Evolutionary conservation across 1,140 invertebrate genomes (phyloP).

Genomic region (Idris sp.): DNA sequence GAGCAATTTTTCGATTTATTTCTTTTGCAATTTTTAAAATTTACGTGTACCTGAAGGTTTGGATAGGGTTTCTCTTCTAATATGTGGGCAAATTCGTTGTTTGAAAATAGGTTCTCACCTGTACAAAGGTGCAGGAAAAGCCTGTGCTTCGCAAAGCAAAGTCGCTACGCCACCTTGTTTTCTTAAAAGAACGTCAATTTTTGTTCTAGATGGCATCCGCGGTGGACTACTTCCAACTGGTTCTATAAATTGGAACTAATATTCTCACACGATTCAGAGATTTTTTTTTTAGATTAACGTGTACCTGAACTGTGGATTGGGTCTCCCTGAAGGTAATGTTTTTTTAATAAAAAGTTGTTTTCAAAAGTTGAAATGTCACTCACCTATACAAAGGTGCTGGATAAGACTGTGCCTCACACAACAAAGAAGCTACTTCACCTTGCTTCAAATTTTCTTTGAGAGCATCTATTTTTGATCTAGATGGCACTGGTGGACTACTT

Average conservation of each 20-base stretch:
- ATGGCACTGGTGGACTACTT: slow-evolving; percentile 78
- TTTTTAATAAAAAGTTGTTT: too few species aligned
- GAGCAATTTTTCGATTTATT: too few species aligned
- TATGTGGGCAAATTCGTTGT: background rate
- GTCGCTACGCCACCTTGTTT: slow-evolving; percentile 32
- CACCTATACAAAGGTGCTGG: slow-evolving; percentile 85
- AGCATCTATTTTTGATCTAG: slow-evolving; percentile 75
- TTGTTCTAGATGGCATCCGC: slow-evolving; percentile 78
- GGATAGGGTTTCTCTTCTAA: background rate
- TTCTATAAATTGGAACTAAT: too few species aligned
- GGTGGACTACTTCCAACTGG: slow-evolving; percentile 80
- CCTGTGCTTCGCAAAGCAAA: too few species aligned
- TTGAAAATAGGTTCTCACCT: too few species aligned
- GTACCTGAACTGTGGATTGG: background rate
- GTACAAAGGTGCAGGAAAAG: too few species aligned
- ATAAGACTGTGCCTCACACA: slow-evolving; percentile 86
- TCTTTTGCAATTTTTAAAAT: too few species aligned
- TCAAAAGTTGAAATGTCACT: too few species aligned
- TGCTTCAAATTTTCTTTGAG: slow-evolving; percentile 64
- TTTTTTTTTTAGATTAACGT: slow-evolving; percentile 1
- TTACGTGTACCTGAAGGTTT: slow-evolving; percentile 2
- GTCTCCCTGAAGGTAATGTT: background rate
- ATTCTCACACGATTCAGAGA: too few species aligned
- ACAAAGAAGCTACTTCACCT: slow-evolving; percentile 77
- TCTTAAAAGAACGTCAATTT: slow-evolving; percentile 74